Evolutionary conservation across 2,888 invertebrate genomes (phyloP).

Genomic region (Marronus borbonicus): DNA sequence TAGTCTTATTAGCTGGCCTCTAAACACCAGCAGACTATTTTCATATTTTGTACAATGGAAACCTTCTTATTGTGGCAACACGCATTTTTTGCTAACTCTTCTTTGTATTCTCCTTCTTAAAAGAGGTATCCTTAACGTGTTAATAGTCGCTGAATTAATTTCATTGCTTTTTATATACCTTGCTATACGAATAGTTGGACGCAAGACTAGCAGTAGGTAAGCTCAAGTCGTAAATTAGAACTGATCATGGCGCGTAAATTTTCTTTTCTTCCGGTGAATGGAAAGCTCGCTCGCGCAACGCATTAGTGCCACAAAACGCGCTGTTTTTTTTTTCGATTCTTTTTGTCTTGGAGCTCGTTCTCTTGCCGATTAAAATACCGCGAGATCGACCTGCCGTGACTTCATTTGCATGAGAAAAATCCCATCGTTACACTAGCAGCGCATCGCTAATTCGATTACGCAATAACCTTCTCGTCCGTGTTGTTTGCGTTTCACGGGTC

Average conservation of each 20-base stretch:
- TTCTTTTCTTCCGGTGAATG: conserved; percentile 7
- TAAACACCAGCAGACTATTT: too few relatives aligned
- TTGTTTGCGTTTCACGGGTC: conserved; percentile 26
- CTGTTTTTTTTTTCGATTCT: background rate
- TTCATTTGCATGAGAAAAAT: conserved; percentile 47
- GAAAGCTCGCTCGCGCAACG: background rate
- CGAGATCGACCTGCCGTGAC: conserved; percentile 33
- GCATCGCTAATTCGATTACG: conserved; percentile 37
- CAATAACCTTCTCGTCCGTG: conserved; percentile 18
- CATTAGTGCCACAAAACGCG: background rate
- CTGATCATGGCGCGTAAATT: background rate
- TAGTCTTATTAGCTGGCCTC: too few relatives aligned
- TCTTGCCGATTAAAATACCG: conserved; percentile 36
- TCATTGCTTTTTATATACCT: background rate
- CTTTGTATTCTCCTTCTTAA: too few relatives aligned
- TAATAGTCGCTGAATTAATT: too few relatives aligned
- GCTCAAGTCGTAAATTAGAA: conserved; percentile 1
- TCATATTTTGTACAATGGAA: too few relatives aligned
- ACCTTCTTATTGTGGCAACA: too few relatives aligned
- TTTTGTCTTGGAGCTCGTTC: conserved; percentile 11
- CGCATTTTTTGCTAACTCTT: too few relatives aligned
- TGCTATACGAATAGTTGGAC: background rate
- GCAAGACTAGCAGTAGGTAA: background rate
- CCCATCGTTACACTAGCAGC: conserved; percentile 26
- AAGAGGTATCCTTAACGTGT: too few relatives aligned